Conservation (phyloP, 92 coral and sea anemone genomes). For the Metridium senile region DNA sequence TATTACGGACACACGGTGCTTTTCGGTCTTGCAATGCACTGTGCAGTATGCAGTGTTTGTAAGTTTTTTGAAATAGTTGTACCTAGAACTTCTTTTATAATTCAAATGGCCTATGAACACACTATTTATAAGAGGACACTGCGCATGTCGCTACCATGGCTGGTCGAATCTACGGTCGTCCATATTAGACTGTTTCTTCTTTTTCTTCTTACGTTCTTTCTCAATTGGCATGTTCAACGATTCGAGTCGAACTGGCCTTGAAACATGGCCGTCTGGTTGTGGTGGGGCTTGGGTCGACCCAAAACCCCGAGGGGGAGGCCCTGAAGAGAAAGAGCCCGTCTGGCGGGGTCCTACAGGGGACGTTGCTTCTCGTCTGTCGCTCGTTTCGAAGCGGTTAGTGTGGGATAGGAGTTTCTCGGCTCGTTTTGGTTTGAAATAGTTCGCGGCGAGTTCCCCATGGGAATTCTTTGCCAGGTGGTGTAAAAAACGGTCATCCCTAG, state of each 20-base stretch:
- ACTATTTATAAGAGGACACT: not conserved
- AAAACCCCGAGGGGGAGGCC: conserved; percentile 41
- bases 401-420: conserved; percentile 83
- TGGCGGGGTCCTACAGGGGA: conserved; percentile 53
- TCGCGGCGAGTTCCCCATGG: conserved; percentile 71
- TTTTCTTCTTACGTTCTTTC: conserved; percentile 78
- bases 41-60: no score
- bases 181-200: conserved; percentile 55
- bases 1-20: no score
- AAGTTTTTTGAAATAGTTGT: no score
- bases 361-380: conserved; percentile 56
- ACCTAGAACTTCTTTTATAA: no score
- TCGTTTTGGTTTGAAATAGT: conserved; percentile 92
- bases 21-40: no score
- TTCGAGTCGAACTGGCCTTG: conserved; percentile 86
- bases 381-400: conserved; percentile 59
- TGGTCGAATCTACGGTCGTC: conserved; percentile 19
- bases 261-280: conserved; percentile 28
- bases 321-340: conserved; percentile 12
- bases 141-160: not conserved
- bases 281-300: conserved; percentile 20
- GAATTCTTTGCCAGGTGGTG: conserved; percentile 75
- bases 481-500: conserved; percentile 79
- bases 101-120: no score
- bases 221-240: conserved; percentile 76